phyloP scores from a whole-genome alignment of 2,113 vertebrate genomes.

The Campylomormyrus tamandua region DNA sequence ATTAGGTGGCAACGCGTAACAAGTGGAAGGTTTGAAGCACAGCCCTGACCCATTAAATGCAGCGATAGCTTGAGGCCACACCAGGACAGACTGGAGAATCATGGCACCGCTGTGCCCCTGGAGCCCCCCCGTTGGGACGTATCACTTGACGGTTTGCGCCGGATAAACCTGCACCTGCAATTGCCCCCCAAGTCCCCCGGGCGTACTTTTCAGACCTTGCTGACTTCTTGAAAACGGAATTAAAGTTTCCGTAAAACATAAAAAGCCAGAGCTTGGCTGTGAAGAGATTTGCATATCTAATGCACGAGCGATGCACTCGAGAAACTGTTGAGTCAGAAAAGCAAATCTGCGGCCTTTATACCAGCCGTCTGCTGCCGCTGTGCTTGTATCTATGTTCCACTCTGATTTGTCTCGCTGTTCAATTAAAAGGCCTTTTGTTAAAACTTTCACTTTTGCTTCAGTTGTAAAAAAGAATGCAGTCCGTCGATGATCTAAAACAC shows the following conservation, averaged over 20 bases:
- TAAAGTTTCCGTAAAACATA: neutral
- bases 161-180: neutral
- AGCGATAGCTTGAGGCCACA: neutral
- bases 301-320: neutral
- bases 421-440: neutral
- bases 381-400: neutral
- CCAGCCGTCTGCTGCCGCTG: neutral
- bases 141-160: neutral
- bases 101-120: neutral
- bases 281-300: conserved; percentile 8
- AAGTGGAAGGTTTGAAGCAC: neutral
- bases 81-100: neutral
- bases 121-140: neutral
- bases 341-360: neutral
- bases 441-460: neutral
- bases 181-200: neutral
- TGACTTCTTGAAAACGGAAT: neutral
- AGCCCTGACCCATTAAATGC: neutral
- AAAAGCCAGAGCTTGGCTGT: neutral
- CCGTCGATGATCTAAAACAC: neutral
- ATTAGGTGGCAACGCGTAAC: neutral
- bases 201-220: neutral
- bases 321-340: neutral
- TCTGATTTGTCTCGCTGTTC: neutral
- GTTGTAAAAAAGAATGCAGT: neutral